Evolutionary conservation across 2,797 vertebrate species (phyloP).

Genomic region (Acipenser ruthenus): DNA sequence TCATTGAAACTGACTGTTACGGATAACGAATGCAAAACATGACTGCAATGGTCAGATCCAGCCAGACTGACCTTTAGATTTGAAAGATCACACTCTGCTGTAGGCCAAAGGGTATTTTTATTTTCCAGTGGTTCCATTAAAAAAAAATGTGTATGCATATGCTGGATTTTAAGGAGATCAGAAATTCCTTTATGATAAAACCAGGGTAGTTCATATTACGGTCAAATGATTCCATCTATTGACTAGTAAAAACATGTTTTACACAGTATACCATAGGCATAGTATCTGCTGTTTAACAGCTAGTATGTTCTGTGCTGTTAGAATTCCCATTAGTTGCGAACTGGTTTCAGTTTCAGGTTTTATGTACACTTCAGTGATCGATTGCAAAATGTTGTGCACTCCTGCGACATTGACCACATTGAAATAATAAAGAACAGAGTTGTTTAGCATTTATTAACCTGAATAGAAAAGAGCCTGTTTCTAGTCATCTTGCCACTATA

Average conservation of each 20-base stretch:
- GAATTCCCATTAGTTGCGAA: constrained; percentile 18
- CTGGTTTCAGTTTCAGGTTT: constrained; percentile 20
- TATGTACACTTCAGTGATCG: constrained; percentile 28
- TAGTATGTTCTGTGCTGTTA: not conserved
- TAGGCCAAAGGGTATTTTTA: not conserved
- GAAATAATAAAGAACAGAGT: constrained; percentile 4
- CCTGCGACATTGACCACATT: not conserved
- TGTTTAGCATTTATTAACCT: constrained; percentile 21
- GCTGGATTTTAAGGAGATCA: constrained; percentile 8
- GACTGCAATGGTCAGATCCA: not conserved
- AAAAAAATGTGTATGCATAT: not conserved
- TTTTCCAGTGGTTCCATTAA: not conserved
- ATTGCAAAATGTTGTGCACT: constrained; percentile 24
- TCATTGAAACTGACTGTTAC: not conserved
- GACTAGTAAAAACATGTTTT: constrained; percentile 10
- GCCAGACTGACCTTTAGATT: not conserved
- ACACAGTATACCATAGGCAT: constrained; percentile 13
- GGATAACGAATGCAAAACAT: not conserved
- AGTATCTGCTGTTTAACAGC: constrained; percentile 11
- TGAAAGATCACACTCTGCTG: not conserved
- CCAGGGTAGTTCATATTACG: constrained; percentile 11
- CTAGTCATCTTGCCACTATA: constrained; percentile 16
- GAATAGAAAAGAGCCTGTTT: constrained; percentile 16
- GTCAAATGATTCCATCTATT: constrained; percentile 5
- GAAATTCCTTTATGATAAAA: constrained; percentile 6